phyloP scores from a whole-genome alignment of 1,140 invertebrate species.

The Asobara japonica region DNA sequence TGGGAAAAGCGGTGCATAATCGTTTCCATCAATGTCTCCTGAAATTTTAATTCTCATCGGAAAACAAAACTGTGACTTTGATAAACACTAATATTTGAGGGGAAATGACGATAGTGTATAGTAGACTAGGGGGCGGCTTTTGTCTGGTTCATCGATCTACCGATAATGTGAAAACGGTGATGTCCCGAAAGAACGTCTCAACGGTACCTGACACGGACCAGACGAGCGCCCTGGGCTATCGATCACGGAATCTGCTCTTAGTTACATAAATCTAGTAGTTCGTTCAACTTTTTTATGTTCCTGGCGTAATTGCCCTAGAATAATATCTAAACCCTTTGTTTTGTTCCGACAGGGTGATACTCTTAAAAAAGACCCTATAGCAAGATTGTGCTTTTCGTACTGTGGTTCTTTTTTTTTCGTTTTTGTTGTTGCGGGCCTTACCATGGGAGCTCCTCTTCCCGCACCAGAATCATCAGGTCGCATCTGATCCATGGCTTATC shows the following conservation, averaged over 20 bases:
- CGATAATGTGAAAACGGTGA: conserved; percentile 52
- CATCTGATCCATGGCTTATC: conserved; percentile 52
- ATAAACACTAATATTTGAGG: conserved; percentile 31
- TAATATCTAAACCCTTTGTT: too few relatives aligned
- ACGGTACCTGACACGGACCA: conserved; percentile 58
- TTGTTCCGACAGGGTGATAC: too few relatives aligned
- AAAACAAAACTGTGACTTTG: not conserved
- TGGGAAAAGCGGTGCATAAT: not conserved
- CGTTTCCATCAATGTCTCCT: not conserved
- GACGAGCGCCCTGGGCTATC: conserved; percentile 56
- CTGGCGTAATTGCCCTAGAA: not conserved
- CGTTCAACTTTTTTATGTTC: conserved; percentile 5
- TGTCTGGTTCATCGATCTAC: conserved; percentile 49
- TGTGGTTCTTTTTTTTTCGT: conserved; percentile 10
- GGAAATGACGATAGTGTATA: not conserved
- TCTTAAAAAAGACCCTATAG: too few relatives aligned
- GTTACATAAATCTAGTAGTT: not conserved
- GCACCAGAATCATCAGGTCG: conserved; percentile 41
- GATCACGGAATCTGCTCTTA: conserved; percentile 45
- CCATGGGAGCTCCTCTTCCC: conserved; percentile 47
- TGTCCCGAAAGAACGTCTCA: conserved; percentile 47
- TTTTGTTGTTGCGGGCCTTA: conserved; percentile 47
- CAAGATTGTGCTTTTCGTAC: conserved; percentile 12
- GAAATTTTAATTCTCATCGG: not conserved
- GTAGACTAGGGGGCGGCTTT: not conserved